Base-by-base conservation (phyloP, 2,888 invertebrate genomes). In the Polyommatus icarus region DNA sequence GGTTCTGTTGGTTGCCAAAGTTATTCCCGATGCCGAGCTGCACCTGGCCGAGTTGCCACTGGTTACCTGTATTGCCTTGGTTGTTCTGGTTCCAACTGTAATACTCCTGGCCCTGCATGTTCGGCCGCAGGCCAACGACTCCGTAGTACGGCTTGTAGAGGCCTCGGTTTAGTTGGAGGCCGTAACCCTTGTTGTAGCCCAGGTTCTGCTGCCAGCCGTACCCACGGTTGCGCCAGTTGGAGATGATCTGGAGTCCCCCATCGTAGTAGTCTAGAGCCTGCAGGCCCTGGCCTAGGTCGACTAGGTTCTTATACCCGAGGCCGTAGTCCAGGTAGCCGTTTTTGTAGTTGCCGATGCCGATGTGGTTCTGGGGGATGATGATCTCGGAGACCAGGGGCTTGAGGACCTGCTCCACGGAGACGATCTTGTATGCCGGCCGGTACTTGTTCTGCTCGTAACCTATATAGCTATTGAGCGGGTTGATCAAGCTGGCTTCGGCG, bases 251-350 rank as follows among this genome's bases (percentile, higher is more conserved):
- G 18, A 67, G 29, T 29, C 20, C 46, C 1, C 32, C 18, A 40
- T 73, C 73, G 20, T 73, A 73, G 12, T 73, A 73, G 15, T 73
- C 73, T 12, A 73, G 24, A 1, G n/a, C 46, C 73, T 73, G 40
- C 2, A 20, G 15, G 1, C 73, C 73, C 12, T 73, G 73, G 10
- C 73, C 46, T 46, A 73, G 24, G 12, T 73, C 40, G 24, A 20
- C 73, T 46, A 73, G 24, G 20, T 73, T 73, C 8, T 29, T 50
- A 7, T 29, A 75, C 8, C 50, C 50, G 8, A 46, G 24, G 10
- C 50, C 24, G 73, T 73, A 20, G 6, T 15, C 50, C 2, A 29
- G 46, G 50, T 15, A 75, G 12, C 32, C 18, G 50, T 54, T 46
- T 0, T 46, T 50, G 46, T 73, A 46, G 24, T 46, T 54, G 50